Percentiles rank a stretch among this genome's conserved stretches.
These are phyloP conservation scores for Potorous gilbertii DNA, from an alignment of 2,797 vertebrate species.

Conservation along the genomic window DNA sequence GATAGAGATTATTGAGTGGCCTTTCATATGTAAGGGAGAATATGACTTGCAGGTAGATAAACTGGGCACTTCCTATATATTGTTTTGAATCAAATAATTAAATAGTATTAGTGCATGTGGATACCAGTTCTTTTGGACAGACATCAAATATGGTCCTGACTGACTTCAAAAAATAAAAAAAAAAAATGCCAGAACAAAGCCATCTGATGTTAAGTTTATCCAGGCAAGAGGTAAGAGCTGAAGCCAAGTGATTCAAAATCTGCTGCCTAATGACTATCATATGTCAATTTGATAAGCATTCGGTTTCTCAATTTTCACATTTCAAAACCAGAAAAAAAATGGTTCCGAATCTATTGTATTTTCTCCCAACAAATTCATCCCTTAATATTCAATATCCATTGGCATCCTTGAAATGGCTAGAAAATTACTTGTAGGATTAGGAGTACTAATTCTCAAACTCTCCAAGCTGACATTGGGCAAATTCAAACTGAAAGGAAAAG, in stretches of 20 bases:
- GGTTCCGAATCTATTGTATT: not conserved
- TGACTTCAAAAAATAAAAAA: slow-evolving; percentile 56
- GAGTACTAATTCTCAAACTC: not conserved
- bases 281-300: slow-evolving; percentile 25
- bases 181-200: slow-evolving; percentile 63
- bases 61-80: not conserved
- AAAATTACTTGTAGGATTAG: not conserved
- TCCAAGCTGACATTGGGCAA: not conserved
- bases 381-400: not conserved
- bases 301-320: slow-evolving; percentile 26
- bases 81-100: not conserved
- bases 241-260: slow-evolving; percentile 61
- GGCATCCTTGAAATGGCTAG: not conserved
- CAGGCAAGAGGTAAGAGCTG: slow-evolving; percentile 35
- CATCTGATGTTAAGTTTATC: slow-evolving; percentile 70
- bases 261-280: slow-evolving; percentile 53
- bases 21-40: not conserved
- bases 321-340: not conserved
- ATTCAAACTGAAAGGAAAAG: not conserved
- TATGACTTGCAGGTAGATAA: not conserved
- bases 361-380: not conserved
- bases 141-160: slow-evolving; percentile 60
- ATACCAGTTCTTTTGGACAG: slow-evolving; percentile 40
- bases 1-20: not conserved
- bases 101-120: slow-evolving; percentile 35